phyloP scores from a whole-genome alignment of 2,888 invertebrate species.

The Encarsia formosa region DNA sequence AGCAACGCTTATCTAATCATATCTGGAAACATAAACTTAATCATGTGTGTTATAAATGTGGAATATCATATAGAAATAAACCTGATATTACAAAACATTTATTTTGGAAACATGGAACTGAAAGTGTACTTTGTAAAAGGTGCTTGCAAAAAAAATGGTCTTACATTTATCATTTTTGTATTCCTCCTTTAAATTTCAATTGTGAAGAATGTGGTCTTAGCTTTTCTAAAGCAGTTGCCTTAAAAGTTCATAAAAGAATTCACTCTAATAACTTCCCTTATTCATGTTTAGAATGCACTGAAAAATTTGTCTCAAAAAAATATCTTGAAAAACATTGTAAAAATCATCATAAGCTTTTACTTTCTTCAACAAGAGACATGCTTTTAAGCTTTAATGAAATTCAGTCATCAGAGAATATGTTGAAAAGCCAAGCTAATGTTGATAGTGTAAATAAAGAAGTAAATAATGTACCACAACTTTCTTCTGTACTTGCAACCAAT shows the following conservation, averaged over 20 bases:
- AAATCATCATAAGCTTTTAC: constrained; percentile 56
- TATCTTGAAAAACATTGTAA: constrained; percentile 68
- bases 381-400: constrained; percentile 4
- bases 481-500: constrained; percentile 32
- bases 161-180: constrained; percentile 86
- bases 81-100: constrained; percentile 84
- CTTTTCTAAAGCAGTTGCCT: constrained; percentile 71
- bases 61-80: constrained; percentile 82
- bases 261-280: constrained; percentile 72
- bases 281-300: constrained; percentile 69
- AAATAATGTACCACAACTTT: constrained; percentile 6
- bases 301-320: constrained; percentile 78
- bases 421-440: constrained; percentile 15
- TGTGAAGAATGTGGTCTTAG: constrained; percentile 78
- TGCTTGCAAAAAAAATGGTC: constrained; percentile 90
- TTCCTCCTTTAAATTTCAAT: constrained; percentile 71
- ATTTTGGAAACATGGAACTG: constrained; percentile 90
- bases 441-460: constrained; percentile 21
- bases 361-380: not conserved
- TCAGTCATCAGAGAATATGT: not conserved
- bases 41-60: constrained; percentile 83
- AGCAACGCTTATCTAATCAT: constrained; percentile 76
- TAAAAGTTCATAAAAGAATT: constrained; percentile 80
- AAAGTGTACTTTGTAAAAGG: constrained; percentile 78
- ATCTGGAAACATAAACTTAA: constrained; percentile 88